Conservation (phyloP, 2,113 vertebrate genomes). For the Malurus cyaneus region DNA sequence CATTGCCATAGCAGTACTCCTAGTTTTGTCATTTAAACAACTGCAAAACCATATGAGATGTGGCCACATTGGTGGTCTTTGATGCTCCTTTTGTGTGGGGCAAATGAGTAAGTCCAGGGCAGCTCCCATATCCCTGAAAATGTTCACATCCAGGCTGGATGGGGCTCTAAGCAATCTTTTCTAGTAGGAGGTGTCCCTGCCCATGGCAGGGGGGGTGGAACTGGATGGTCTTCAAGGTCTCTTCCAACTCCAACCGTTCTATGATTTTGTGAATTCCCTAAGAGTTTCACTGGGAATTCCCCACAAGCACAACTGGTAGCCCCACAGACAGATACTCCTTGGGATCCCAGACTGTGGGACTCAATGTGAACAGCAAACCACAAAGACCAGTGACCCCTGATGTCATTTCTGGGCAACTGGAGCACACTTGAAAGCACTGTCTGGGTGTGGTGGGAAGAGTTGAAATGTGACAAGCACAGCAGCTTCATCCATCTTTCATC, state of each 20-base stretch:
- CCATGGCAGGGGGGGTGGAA: background rate
- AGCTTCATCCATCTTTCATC: background rate
- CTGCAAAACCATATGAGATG: background rate
- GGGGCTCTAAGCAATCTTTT: background rate
- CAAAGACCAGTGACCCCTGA: background rate
- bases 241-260: background rate
- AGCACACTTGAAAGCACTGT: background rate
- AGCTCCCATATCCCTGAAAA: background rate
- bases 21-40: background rate
- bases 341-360: background rate
- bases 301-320: background rate
- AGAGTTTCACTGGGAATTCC: background rate
- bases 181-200: background rate
- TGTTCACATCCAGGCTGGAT: background rate
- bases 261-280: background rate
- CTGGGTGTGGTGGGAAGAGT: background rate
- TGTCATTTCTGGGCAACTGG: background rate
- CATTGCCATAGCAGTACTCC: background rate
- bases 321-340: accelerated
- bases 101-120: background rate
- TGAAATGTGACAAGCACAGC: background rate
- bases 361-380: background rate
- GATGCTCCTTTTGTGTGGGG: background rate
- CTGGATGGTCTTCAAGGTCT: background rate
- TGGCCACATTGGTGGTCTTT: background rate